Evolutionary conservation across 1,140 invertebrate genomes (phyloP).

Genomic region (Papilio polytes): DNA sequence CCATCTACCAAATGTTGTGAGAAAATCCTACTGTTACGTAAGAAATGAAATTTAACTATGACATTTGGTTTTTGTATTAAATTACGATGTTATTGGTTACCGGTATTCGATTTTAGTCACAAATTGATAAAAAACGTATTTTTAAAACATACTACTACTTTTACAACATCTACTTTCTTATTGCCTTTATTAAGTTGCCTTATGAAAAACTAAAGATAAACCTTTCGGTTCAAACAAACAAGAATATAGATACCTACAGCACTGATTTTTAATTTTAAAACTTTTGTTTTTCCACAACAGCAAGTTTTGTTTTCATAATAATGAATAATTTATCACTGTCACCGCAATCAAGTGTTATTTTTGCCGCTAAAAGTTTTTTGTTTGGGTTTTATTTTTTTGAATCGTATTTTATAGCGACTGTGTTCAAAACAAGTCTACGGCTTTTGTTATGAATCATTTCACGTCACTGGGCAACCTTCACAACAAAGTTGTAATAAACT

Average conservation of each 20-base stretch:
- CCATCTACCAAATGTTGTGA: too few species aligned
- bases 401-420: constrained; percentile 33
- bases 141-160: too few species aligned
- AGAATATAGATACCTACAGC: not conserved
- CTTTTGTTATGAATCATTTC: constrained; percentile 36
- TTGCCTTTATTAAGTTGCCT: not conserved
- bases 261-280: constrained; percentile 24
- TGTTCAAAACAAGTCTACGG: constrained; percentile 32
- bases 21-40: too few species aligned
- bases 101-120: too few species aligned
- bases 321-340: constrained; percentile 50
- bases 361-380: constrained; percentile 43
- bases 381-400: constrained; percentile 35
- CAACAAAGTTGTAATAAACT: constrained; percentile 33
- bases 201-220: not conserved
- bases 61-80: too few species aligned
- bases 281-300: not conserved
- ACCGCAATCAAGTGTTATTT: constrained; percentile 44
- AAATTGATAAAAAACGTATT: not conserved
- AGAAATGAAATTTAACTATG: too few species aligned
- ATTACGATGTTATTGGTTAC: too few species aligned
- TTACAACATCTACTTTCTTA: not conserved
- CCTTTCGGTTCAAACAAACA: not conserved
- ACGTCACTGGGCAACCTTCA: constrained; percentile 35
- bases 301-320: constrained; percentile 41